These are phyloP conservation scores for Dallia pectoralis DNA, from an alignment of 2,797 vertebrate species.

Conservation along the genomic window DNA sequence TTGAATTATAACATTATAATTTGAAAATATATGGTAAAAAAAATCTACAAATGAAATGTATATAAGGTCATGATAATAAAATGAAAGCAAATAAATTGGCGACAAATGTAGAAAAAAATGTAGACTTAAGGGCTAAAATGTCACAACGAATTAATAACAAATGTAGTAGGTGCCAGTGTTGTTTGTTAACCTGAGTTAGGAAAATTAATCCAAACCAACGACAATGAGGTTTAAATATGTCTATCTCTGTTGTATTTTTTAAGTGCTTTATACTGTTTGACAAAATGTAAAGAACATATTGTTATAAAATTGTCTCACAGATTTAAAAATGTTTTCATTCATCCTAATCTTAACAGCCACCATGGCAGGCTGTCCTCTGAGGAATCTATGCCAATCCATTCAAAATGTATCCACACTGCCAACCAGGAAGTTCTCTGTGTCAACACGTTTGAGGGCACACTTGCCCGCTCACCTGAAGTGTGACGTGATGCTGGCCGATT, in stretches of 20 bases:
- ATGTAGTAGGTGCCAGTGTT: no score
- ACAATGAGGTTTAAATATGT: conserved; percentile 40
- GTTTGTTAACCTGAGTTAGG: conserved; percentile 42
- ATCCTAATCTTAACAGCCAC: background rate
- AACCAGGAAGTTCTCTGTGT: no score
- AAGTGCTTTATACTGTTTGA: background rate
- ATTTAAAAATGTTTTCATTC: background rate
- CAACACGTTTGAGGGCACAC: no score
- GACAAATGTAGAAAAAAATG: background rate
- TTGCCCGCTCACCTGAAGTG: no score
- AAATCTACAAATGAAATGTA: background rate
- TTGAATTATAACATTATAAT: background rate
- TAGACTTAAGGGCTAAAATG: background rate
- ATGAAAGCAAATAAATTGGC: background rate
- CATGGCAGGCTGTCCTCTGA: no score
- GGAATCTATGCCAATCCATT: no score
- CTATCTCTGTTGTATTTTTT: conserved; percentile 22
- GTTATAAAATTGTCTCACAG: background rate
- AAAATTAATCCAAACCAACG: conserved; percentile 18
- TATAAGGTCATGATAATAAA: background rate
- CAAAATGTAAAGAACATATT: conserved; percentile 7
- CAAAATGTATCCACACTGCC: no score
- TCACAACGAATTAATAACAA: background rate
- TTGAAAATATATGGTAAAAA: background rate
- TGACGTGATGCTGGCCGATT: no score